Evolutionary conservation across 2,888 invertebrate genomes (phyloP), one percentile per base, ranked within the genome.

Genomic region (Dilophus febrilis): DNA sequence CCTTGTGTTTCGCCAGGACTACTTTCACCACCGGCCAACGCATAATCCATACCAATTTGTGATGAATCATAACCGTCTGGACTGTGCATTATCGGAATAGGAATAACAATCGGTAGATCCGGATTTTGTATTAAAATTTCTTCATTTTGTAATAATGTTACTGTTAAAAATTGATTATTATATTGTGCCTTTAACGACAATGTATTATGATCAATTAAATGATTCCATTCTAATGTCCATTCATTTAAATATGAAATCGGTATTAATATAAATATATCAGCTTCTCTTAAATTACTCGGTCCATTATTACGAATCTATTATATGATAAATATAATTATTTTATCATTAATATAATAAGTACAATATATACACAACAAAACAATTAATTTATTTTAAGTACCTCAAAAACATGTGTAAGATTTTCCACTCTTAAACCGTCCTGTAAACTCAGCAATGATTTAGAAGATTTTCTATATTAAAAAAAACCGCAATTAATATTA

Each of bases 241-340:
- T 51, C 41, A n/a, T 56, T 48, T 31, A 51, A 52, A 35, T 59
- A 60, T 1, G 59, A 56, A 1, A 61, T 53, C 3, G 62, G 62
- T 42, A 63, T 57, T 22, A 50, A 48, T 18, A 61, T 54, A 4
- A 50, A 48, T 1, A 62, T 45, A 30, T 58, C 54, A 35, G 61
- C 44, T 10, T 51, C 52, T 14, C 56, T 54, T n/a, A 63, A 52
- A 6, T 46, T 54, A 47, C 62, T 63, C 26, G 62, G 62, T 1
- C 62, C 62, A 38, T 56, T 55, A 41, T 62, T 63, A 43, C 55
- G 55, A 38, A 62, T 55, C 53, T 53, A 35, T 13, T 11, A 14
- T 30, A n/a, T 41, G 42, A 4, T 6, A 13, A n/a, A 3, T 4
- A 14, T n/a, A 35, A 35, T n/a, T 35, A 6, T 18, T 19, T n/a